Base-by-base conservation (phyloP, 2,797 vertebrate genomes). In the Leptoclinus maculatus region DNA sequence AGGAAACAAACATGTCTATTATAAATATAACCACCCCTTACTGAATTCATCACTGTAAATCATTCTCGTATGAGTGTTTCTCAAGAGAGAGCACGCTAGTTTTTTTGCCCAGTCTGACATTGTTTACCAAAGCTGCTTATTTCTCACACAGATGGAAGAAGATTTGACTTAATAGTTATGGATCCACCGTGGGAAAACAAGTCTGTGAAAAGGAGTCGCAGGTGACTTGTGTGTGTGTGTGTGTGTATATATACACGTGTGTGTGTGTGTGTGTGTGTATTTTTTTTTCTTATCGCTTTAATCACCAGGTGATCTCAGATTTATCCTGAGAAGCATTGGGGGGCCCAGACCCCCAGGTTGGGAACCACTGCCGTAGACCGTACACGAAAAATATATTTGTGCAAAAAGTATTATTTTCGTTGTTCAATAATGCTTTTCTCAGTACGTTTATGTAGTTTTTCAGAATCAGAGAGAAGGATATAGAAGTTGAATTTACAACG, bases 111-210 rank as follows among this genome's bases (percentile, higher is more conserved):
- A 27, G 57, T 47, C n/a, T 49, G 65, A 75, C 5, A 19, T 2
- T 59, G 29, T 64, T 64, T 54, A 0, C 12, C 57, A 13, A 76
- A 56, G 16, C 41, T 87, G 68, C 64, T 68, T 70, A 47, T 88
- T 85, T 85, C 17, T 92, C 72, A 41, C 80, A 39, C 91, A 99
- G 98, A 92, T 80, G 93, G 94, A 83, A 95, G 91, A 74, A 97
- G 85, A 62, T 99, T 96, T 57, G 95, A 96, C 75, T 79, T 97
- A 19, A 98, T 99, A 85, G 95, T 99, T 59, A 93, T 99, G 36
- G 98, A 99, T 91, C 97, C 98, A 66, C 98, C 97, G 0, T 99
- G 98, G 98, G 96, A 98, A 93, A 99, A 99, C 91, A 99, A 98
- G 88, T 99, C 98, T 7, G 95, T 98, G 82, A 99, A 98, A 94